Evolutionary conservation across 2,797 vertebrate species (phyloP).

Genomic region (Neostethus bicornis): DNA sequence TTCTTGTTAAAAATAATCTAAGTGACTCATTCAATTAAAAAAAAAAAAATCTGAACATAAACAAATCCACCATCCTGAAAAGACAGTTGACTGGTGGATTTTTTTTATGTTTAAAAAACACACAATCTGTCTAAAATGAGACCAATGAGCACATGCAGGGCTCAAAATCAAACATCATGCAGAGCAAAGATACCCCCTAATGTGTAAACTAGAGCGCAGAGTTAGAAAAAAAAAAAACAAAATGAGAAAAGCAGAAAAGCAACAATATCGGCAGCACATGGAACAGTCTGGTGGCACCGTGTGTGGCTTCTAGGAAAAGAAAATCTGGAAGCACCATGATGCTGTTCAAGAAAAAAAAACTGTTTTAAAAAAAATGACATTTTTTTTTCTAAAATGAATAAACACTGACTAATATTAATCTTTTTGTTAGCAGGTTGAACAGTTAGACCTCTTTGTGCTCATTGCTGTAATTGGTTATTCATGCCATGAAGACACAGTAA

Average conservation of each 20-base stretch:
- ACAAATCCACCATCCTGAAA: too few species aligned
- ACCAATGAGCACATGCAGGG: too few species aligned
- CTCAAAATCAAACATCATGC: too few species aligned
- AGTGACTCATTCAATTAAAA: too few species aligned
- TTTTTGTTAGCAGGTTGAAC: slow-evolving; percentile 17
- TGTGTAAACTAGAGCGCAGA: background rate
- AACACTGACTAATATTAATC: slow-evolving; percentile 32
- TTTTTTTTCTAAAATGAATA: slow-evolving; percentile 7
- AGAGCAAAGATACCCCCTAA: background rate
- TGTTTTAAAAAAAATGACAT: background rate
- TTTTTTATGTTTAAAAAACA: too few species aligned
- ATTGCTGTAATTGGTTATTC: slow-evolving; percentile 68
- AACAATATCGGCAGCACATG: background rate
- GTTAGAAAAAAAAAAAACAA: background rate
- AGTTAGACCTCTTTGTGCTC: slow-evolving; percentile 44
- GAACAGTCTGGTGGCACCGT: background rate
- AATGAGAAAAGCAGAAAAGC: background rate
- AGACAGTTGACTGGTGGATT: too few species aligned
- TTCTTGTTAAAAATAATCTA: too few species aligned
- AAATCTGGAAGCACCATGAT: background rate
- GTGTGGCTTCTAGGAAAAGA: background rate
- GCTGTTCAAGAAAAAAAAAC: background rate
- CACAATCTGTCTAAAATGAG: too few species aligned
- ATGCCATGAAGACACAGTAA: slow-evolving; percentile 61
- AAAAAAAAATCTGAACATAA: too few species aligned